Evolutionary conservation across 2,888 invertebrate species (phyloP).

Genomic region (Chaetogeoica ovagalla): DNA sequence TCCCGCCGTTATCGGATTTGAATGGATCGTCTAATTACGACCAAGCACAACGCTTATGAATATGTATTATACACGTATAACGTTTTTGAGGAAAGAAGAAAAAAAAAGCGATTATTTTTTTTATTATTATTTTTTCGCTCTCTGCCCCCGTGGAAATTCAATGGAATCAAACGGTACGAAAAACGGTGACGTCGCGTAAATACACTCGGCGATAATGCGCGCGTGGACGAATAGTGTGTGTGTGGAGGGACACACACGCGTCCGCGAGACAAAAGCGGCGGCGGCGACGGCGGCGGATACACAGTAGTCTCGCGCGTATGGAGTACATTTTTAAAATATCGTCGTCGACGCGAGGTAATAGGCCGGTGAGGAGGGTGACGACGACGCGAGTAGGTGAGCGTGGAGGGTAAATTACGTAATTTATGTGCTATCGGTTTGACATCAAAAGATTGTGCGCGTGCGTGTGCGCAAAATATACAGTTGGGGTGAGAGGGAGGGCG

Average conservation of each 20-base stretch:
- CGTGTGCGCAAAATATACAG: slow-evolving; percentile 42
- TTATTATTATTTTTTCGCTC: too few species aligned
- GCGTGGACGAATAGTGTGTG: not conserved
- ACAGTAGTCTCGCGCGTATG: not conserved
- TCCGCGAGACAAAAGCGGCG: slow-evolving; percentile 20
- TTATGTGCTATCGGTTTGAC: slow-evolving; percentile 53
- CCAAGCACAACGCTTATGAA: slow-evolving; percentile 2
- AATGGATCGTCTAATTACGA: slow-evolving; percentile 42
- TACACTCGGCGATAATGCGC: slow-evolving; percentile 11
- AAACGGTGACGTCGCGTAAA: slow-evolving; percentile 34
- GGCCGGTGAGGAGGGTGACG: not conserved
- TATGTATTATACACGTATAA: not conserved
- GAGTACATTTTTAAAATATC: slow-evolving; percentile 19
- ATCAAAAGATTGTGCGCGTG: slow-evolving; percentile 44
- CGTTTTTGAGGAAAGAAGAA: slow-evolving; percentile 9
- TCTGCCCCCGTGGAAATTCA: slow-evolving; percentile 12
- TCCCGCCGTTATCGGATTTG: slow-evolving; percentile 4
- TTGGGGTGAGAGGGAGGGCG: slow-evolving; percentile 35
- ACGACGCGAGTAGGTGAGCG: too few species aligned
- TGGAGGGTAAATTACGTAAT: slow-evolving; percentile 45
- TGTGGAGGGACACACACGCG: not conserved
- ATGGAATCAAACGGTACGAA: not conserved
- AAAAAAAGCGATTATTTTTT: slow-evolving; percentile 17
- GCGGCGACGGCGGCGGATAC: not conserved
- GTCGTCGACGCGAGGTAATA: not conserved